These are phyloP conservation scores for Anastrepha ludens DNA, from an alignment of 1,140 invertebrate genomes.

Conservation along the genomic window DNA sequence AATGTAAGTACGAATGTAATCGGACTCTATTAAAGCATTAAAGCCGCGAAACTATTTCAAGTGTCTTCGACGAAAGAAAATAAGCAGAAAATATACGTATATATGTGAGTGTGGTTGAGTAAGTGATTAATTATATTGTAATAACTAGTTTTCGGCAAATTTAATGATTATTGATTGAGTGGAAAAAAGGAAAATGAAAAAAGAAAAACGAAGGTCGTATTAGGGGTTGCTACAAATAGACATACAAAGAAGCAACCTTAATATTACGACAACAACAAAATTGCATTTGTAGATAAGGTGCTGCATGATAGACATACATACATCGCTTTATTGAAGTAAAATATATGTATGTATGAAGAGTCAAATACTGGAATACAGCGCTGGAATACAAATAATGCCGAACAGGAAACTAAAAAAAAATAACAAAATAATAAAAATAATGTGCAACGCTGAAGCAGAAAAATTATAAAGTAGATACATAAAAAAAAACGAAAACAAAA, in stretches of 20 bases:
- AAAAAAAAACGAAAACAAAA: no score
- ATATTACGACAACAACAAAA: not conserved
- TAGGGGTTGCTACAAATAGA: not conserved
- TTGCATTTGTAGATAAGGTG: not conserved
- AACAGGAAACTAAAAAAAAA: no score
- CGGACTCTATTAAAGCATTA: not conserved
- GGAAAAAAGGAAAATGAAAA: conserved; percentile 32
- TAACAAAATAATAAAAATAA: no score
- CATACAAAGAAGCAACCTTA: not conserved
- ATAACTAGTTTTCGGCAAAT: conserved; percentile 68
- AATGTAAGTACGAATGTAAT: not conserved
- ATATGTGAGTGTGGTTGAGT: not conserved
- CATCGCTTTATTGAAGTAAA: no score
- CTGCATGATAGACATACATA: conserved; percentile 1
- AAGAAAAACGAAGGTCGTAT: conserved; percentile 23
- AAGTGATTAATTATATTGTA: conserved; percentile 56
- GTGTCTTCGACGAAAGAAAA: no score
- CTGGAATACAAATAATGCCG: no score
- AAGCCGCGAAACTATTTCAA: not conserved
- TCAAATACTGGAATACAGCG: no score
- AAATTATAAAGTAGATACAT: no score
- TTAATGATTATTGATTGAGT: conserved; percentile 72
- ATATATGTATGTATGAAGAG: not conserved
- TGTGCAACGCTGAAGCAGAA: no score
- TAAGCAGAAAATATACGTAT: not conserved